Base-by-base conservation (phyloP, 1,140 invertebrate genomes). In the Pseudomyrmex gracilis region DNA sequence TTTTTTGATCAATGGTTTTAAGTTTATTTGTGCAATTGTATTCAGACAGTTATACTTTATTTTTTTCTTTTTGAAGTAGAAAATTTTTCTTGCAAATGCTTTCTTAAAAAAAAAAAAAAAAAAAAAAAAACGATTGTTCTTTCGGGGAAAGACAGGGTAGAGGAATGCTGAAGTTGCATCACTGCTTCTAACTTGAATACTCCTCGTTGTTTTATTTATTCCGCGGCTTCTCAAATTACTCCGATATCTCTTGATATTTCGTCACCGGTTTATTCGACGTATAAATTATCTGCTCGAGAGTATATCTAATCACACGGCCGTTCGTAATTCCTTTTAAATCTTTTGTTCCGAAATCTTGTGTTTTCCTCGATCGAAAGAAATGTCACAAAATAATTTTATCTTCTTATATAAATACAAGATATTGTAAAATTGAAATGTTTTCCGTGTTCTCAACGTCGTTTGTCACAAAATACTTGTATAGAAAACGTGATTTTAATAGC, bases 151-250 rank as follows among this genome's bases (percentile, higher is more conserved):
- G 51, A 77, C 1, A 61, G 24, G 20, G 24, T 12, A 51, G 34
- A 63, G 45, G 15, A 51, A 66, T 15, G 47, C 49, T 77, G 17
- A 77, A 77, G 74, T 77, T 77, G 63, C 63, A 57, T 77, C 17
- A 2, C 61, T n/a, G 63, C 67, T 55, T 12, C 47, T 53, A 66
- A 76, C n/a, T 51, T 43, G 51, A 17, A 22, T 13, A 45, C 47
- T 68, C 13, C 13, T 4, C 13, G 15, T 61, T 51, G 2, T 43
- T 77, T 68, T 68, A 77, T 67, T 77, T 77, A 22, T 45, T 43
- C 67, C 8, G 15, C 9, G 15, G 67, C 34, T 77, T 77, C 13
- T 77, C 55, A 53, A 77, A 77, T 67, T 43, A 55, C 49, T 45
- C 20, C 15, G 34, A 68, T 68, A 53, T n/a, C 63, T 10, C 49